Percentiles rank a stretch among this genome's conserved stretches.
phyloP scores from a whole-genome alignment of 2,888 invertebrate genomes.

The Stomorhina lunata region DNA sequence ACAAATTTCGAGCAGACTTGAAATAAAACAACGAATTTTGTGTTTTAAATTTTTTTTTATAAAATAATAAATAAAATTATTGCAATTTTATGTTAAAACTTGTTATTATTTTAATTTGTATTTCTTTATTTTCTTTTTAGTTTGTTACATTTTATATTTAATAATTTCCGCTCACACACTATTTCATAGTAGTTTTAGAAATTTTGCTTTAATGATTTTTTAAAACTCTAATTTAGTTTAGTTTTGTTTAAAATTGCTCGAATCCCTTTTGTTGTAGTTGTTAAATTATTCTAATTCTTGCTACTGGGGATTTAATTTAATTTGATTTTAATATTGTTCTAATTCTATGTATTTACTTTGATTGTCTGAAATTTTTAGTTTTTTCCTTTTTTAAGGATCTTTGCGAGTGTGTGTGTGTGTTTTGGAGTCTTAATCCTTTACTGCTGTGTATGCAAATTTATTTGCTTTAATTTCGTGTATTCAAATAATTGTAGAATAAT shows the following conservation, averaged over 20 bases:
- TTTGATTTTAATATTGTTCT: not conserved
- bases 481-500: not conserved
- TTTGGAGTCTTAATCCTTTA: not conserved
- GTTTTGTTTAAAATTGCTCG: not conserved
- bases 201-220: not conserved
- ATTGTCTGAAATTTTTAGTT: conserved; percentile 7
- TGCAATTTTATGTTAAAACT: conserved; percentile 62
- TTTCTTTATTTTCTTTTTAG: not conserved
- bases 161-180: conserved; percentile 53
- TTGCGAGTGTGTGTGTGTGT: not conserved
- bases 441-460: not conserved
- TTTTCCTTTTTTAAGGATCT: not conserved
- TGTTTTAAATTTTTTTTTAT: conserved; percentile 21
- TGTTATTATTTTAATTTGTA: conserved; percentile 50
- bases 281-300: not conserved
- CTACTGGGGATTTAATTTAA: conserved; percentile 5
- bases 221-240: not conserved
- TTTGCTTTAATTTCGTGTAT: not conserved
- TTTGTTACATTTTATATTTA: not conserved
- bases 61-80: conserved; percentile 59
- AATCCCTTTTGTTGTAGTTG: not conserved
- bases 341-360: conserved; percentile 23
- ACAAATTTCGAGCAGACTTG: conserved; percentile 11
- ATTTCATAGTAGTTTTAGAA: not conserved
- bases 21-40: conserved; percentile 31